Evolutionary conservation across 2,797 vertebrate species (phyloP), one percentile per base, ranked within the genome.

Genomic region (Siniperca undulata): DNA sequence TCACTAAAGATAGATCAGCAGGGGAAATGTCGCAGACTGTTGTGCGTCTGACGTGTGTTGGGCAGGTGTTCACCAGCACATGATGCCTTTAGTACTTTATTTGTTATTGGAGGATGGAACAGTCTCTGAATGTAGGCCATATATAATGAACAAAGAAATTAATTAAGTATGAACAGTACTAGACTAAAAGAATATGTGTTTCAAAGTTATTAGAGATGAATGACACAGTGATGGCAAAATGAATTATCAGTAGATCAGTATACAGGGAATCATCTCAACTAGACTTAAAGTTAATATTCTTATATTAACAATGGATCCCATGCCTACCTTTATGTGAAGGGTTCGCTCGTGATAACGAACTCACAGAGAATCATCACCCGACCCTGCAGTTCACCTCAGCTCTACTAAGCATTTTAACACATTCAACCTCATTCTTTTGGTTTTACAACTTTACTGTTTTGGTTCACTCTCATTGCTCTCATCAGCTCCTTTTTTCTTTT

Each of bases 21-120:
- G 68, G 85, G 91, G 93, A 93, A 90, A 79, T 62, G 73, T 44
- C 11, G 34, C 72, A 87, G 90, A 89, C 84, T 61, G 78, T 40
- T 10, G 66, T 27, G 30, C 19, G 14, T 82, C 34, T 85, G 76
- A 82, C 20, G 65, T 76, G 72, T 69, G 73, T 68, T 0, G 20
- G 66, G 61, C 88, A 94, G 91, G 89, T 92, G 91, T 74, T 85
- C 65, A 1, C 34, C 70, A 50, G 56, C 44, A 71, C 34, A n/a
- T n/a, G 53, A 46, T 13, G 44, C 27, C 27, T 27, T 27, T 27
- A 27, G 27, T 27, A 27, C 27, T 27, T 27, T 27, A 27, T 27
- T 27, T 27, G 20, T 34, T 22, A 22, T 30, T 16, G 2, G 9
- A 53, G 19, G 22, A 12, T n/a, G 14, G 11, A 34, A 34, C 30